A percentile compares a stretch with the other conserved stretches of the same genome.
Conservation (phyloP, 2,797 vertebrate species). For the Amblyopsis hoosieri region DNA sequence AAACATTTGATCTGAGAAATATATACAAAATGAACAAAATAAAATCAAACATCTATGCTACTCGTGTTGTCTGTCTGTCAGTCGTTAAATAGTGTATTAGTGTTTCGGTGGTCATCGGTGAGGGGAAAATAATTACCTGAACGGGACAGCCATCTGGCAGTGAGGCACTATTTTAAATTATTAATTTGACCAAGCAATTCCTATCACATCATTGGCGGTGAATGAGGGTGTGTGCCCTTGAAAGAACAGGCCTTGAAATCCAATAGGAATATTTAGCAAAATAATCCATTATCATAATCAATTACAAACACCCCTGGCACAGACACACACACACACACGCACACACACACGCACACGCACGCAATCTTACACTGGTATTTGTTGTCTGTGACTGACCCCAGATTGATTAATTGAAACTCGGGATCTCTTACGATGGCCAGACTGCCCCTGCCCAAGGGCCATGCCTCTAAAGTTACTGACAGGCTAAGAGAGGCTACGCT, state of each 20-base stretch:
- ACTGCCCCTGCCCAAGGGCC: conserved; percentile 31
- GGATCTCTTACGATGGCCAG: conserved; percentile 59
- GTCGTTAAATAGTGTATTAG: no score
- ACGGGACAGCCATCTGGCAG: not conserved
- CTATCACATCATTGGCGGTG: not conserved
- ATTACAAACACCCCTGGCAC: not conserved
- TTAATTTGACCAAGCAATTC: not conserved
- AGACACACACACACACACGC: no score
- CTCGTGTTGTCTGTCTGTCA: no score
- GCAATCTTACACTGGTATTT: not conserved
- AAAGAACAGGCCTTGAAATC: not conserved
- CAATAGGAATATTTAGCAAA: conserved; percentile 1
- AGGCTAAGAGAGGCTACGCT: conserved; percentile 53
- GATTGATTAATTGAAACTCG: conserved; percentile 47
- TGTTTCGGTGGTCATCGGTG: no score
- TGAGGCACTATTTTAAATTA: not conserved
- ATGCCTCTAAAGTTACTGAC: conserved; percentile 55
- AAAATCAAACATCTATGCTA: no score
- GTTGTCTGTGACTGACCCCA: conserved; percentile 12
- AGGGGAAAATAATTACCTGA: no score
- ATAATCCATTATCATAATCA: not conserved
- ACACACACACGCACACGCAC: conserved; percentile 14
- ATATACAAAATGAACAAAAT: no score
- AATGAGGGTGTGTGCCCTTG: not conserved
- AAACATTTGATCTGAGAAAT: no score